phyloP scores from a whole-genome alignment of 2,888 invertebrate genomes.

The Kryphioiulus occultus region DNA sequence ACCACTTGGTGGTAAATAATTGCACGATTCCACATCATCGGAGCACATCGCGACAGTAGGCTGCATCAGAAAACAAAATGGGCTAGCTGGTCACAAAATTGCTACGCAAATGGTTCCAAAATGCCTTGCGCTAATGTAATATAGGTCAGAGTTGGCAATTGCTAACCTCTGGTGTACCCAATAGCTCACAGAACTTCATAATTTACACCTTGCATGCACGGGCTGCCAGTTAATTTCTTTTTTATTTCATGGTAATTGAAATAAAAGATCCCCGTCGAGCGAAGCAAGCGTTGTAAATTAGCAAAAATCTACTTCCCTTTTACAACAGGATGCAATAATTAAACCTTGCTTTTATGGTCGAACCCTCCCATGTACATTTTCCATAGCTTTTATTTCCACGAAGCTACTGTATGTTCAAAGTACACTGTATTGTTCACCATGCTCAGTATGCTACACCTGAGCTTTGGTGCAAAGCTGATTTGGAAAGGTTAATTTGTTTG shows the following conservation, averaged over 20 bases:
- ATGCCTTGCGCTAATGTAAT: not conserved
- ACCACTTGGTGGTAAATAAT: not conserved
- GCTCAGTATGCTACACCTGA: too few species aligned
- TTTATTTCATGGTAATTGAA: not conserved
- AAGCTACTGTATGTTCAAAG: too few species aligned
- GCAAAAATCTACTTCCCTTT: not conserved
- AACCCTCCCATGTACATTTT: not conserved
- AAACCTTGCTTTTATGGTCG: not conserved
- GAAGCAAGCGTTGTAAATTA: not conserved
- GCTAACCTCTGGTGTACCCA: not conserved
- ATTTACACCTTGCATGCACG: not conserved
- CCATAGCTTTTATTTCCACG: not conserved
- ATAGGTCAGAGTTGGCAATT: slow-evolving; percentile 32
- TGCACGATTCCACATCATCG: not conserved
- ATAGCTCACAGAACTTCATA: not conserved
- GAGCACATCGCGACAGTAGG: not conserved
- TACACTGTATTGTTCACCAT: too few species aligned
- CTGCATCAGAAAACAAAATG: not conserved
- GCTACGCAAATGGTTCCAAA: not conserved
- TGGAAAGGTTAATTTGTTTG: too few species aligned
- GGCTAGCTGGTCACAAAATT: not conserved
- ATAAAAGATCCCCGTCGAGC: not conserved
- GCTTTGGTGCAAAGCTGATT: too few species aligned
- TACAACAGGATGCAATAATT: not conserved
- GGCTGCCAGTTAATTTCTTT: not conserved